A percentile compares a stretch with the other conserved stretches of the same genome.
phyloP scores from a whole-genome alignment of 2,113 vertebrate genomes.

The Cebus imitator region DNA sequence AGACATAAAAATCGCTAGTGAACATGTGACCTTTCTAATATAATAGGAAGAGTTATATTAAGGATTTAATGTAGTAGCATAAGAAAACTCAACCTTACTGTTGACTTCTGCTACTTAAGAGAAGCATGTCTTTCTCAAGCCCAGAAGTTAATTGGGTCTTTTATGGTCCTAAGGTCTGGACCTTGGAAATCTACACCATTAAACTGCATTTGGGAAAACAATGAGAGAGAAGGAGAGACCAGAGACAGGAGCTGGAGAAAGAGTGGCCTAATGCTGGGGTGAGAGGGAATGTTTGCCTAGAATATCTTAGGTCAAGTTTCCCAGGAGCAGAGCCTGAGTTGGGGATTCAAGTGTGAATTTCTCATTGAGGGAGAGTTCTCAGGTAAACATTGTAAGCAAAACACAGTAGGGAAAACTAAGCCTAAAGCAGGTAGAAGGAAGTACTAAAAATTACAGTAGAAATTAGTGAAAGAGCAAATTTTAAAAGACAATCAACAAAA shows the following conservation, averaged over 20 bases:
- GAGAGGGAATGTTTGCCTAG: not conserved
- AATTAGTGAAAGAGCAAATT: not conserved
- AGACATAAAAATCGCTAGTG: not conserved
- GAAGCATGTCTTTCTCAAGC: not conserved
- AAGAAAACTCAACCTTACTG: not conserved
- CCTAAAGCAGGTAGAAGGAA: not conserved
- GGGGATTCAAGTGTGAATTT: not conserved
- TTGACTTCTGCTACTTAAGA: not conserved
- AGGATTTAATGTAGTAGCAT: not conserved
- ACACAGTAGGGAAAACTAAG: not conserved
- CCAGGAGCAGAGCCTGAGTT: not conserved
- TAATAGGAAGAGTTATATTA: not conserved
- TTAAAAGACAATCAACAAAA: not conserved
- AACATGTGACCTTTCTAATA: not conserved
- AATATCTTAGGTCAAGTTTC: not conserved
- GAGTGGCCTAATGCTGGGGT: not conserved
- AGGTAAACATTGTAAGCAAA: not conserved
- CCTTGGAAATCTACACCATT: not conserved
- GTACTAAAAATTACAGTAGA: not conserved
- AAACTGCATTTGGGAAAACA: not conserved
- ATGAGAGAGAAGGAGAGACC: not conserved
- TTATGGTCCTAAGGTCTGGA: not conserved
- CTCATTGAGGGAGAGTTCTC: not conserved
- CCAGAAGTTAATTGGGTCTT: not conserved
- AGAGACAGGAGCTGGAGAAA: not conserved